These are phyloP conservation scores for Pseudococcus longispinus DNA, from an alignment of 2,888 invertebrate species.

Conservation along the genomic window DNA sequence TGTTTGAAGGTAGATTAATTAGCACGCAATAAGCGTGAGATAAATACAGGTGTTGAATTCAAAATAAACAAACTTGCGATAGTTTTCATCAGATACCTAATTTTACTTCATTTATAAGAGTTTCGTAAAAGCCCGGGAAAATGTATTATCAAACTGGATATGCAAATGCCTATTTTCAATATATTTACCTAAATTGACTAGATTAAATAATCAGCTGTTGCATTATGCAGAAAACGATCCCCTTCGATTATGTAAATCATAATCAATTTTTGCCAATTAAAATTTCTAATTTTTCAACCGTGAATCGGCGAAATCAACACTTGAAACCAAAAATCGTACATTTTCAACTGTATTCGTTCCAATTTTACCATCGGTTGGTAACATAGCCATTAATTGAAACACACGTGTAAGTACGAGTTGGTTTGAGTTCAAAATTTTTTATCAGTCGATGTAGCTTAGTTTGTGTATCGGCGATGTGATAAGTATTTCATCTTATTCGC, in stretches of 20 bases:
- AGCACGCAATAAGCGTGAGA: background rate
- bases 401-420: constrained; percentile 27
- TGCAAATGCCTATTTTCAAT: too few species aligned
- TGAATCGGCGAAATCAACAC: background rate
- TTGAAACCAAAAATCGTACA: background rate
- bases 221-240: too few species aligned
- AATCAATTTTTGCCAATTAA: background rate
- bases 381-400: background rate
- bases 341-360: background rate
- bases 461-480: background rate
- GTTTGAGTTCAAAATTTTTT: background rate
- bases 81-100: background rate
- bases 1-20: background rate
- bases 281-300: background rate
- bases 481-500: background rate
- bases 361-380: background rate
- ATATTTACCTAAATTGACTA: too few species aligned
- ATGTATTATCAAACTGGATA: background rate
- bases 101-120: background rate
- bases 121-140: background rate
- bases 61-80: background rate
- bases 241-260: too few species aligned
- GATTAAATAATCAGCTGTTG: too few species aligned
- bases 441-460: background rate
- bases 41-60: background rate